These are phyloP conservation scores for Sebastes cheni DNA, from an alignment of 2,797 vertebrate species.

Conservation along the genomic window DNA sequence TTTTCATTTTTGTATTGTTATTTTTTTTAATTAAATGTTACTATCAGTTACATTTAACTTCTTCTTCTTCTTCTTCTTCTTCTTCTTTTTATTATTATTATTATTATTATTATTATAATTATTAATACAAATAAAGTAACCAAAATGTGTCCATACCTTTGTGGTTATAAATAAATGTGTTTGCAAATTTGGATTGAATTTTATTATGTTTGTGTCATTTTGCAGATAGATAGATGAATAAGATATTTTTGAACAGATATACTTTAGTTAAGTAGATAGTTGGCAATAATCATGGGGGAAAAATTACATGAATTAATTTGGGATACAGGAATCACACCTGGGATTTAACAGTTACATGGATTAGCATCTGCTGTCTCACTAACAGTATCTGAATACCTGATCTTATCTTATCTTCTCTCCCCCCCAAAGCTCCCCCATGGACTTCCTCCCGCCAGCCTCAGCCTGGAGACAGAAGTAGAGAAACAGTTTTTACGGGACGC, in stretches of 20 bases:
- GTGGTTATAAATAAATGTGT: neutral
- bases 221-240: neutral
- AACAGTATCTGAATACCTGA: neutral
- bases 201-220: neutral
- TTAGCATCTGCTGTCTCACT: neutral
- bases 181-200: no score
- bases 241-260: accelerated
- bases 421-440: conserved; percentile 87
- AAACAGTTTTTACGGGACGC: conserved; percentile 86
- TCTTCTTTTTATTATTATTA: no score
- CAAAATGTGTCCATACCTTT: neutral
- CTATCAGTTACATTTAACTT: neutral
- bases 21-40: neutral
- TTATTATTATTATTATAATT: no score
- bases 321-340: neutral
- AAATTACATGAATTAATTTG: accelerated
- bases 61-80: neutral
- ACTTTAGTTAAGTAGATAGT: neutral
- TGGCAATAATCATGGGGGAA: neutral
- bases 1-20: no score
- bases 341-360: neutral
- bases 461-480: conserved; percentile 87
- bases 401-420: neutral
- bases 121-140: neutral
- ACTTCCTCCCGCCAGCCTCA: conserved; percentile 87